A percentile compares a stretch with the other conserved stretches of the same genome.
Conservation (phyloP, 2,113 vertebrate genomes). For the Pogona vitticeps region DNA sequence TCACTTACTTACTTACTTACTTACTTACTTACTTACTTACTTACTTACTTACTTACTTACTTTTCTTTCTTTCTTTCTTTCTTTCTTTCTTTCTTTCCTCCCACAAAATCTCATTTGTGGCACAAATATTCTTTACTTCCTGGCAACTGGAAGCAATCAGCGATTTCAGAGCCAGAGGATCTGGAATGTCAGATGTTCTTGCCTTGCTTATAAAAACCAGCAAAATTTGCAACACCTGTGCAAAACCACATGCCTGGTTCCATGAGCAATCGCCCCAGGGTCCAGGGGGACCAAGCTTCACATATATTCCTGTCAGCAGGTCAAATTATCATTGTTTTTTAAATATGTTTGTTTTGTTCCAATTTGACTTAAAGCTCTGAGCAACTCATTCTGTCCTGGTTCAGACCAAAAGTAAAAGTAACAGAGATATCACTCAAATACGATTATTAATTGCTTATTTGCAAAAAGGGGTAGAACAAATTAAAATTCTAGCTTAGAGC, state of each 20-base stretch:
- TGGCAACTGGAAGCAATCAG: conserved; percentile 60
- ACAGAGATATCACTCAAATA: neutral
- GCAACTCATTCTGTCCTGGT: neutral
- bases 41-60: no score
- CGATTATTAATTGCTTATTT: neutral
- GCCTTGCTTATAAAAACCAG: neutral
- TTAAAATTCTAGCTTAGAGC: neutral
- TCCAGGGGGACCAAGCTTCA: conserved; percentile 46
- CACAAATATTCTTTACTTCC: conserved; percentile 58
- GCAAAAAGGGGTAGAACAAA: neutral
- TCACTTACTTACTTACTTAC: no score
- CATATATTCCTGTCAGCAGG: neutral
- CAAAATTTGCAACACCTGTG: conserved; percentile 41
- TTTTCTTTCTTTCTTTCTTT: neutral
- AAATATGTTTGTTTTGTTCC: neutral
- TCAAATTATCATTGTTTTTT: neutral
- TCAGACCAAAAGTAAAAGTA: neutral
- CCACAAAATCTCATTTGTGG: neutral
- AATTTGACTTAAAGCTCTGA: neutral
- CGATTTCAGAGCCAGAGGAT: conserved; percentile 48
- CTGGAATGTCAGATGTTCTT: conserved; percentile 56
- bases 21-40: no score
- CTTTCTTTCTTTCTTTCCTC: conserved; percentile 10
- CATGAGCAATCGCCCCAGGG: conserved; percentile 36
- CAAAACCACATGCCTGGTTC: neutral